Evolutionary conservation across 1,140 invertebrate genomes (phyloP), one percentile per base, ranked within the genome.

Genomic region (Drusus annulatus): DNA sequence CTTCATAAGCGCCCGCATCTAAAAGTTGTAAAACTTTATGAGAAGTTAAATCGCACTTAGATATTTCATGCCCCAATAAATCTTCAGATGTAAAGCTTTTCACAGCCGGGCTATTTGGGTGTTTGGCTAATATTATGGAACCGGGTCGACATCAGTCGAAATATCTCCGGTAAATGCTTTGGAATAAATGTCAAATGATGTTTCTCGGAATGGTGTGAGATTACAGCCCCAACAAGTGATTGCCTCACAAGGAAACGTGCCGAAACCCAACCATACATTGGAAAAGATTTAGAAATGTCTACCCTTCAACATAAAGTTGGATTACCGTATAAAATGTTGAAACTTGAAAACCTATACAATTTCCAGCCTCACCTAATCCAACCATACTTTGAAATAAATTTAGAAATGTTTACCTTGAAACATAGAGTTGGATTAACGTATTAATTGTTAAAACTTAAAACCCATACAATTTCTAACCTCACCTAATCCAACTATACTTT

Each of bases 1-100:
- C 36, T 45, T 45, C 13, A 13, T 45, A 68, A 68, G 31, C 5
- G 1, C 16, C 63, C 68, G 68, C 19, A 21, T 52, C 16, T 17
- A 71, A 28, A 71, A 51, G 68, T 71, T 71, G 51, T 17, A 10
- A 13, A 52, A 51, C 45, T 71, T 71, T 71, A 71, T 28, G 68
- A 25, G 45, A 23, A 71, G 68, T 52, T 23, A 65, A 65, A 65
- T 65, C 36, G 52, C 51, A 21, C 17, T 17, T 13, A 71, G 45
- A 16, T 71, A 71, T 71, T 51, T 71, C 51, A 52, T 52, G 52
- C 45, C 25, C 19, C 45, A 71, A 71, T 52, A 71, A 52, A 71
- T 71, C 45, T 51, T 21, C 13, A 19, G 68, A 4, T 52, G 28
- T 50, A 52, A 71, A 28, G 52, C 45, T 71, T 17, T 51, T 51